A percentile compares a stretch with the other conserved stretches of the same genome.
Evolutionary conservation across 2,797 vertebrate species (phyloP).

Genomic region (Buphagus erythrorhynchus): DNA sequence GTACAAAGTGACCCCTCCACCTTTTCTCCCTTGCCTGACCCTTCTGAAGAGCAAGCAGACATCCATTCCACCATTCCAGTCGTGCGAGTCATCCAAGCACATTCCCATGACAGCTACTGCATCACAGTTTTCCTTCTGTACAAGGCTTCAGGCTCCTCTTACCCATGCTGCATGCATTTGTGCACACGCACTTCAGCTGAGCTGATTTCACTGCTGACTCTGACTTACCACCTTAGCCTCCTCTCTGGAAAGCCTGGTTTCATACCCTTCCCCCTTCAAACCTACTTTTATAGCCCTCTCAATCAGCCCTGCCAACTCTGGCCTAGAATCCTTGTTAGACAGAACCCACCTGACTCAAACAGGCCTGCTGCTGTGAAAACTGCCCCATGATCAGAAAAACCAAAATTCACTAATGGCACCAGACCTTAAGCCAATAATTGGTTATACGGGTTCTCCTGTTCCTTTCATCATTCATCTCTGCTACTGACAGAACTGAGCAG

Average conservation of each 20-base stretch:
- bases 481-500: not conserved
- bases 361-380: not conserved
- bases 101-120: accelerated
- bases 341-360: too few species aligned
- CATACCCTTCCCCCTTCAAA: not conserved
- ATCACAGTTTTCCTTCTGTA: too few species aligned
- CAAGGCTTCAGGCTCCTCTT: not conserved
- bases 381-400: not conserved
- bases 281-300: not conserved
- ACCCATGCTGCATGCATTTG: too few species aligned
- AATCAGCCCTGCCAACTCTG: not conserved
- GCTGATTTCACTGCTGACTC: not conserved
- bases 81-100: accelerated
- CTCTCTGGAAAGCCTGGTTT: not conserved
- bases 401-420: not conserved
- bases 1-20: not conserved
- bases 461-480: too few species aligned
- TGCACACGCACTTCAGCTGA: not conserved
- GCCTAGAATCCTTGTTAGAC: not conserved
- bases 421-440: not conserved
- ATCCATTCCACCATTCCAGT: not conserved
- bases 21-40: not conserved
- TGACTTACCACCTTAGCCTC: not conserved
- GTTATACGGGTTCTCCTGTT: not conserved
- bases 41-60: not conserved